phyloP scores from a whole-genome alignment of 2,113 vertebrate species.

The Mesembrinibis cayennensis region DNA sequence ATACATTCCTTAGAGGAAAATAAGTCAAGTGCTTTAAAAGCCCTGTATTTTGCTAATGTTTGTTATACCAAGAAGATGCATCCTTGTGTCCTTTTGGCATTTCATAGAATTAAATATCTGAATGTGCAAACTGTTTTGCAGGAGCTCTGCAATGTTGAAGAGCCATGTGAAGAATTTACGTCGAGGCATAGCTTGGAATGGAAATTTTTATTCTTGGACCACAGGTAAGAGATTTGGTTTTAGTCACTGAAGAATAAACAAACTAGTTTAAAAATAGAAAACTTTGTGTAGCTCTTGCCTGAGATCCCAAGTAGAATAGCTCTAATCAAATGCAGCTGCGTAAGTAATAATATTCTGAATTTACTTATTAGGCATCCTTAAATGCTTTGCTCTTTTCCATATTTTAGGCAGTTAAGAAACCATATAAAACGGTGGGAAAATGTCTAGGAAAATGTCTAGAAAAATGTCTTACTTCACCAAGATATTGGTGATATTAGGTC shows the following conservation, averaged over 20 bases:
- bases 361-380: neutral
- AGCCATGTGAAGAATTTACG: slow-evolving; percentile 81
- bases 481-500: neutral
- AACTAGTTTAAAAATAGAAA: neutral
- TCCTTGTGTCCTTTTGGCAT: neutral
- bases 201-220: slow-evolving; percentile 83
- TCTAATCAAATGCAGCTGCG: neutral
- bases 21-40: neutral
- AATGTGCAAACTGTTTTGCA: slow-evolving; percentile 54
- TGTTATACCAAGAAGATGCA: neutral
- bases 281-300: neutral
- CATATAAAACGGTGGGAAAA: neutral
- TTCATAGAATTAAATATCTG: neutral
- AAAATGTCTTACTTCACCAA: neutral
- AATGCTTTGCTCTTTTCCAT: neutral
- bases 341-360: neutral
- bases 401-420: neutral
- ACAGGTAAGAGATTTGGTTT: slow-evolving; percentile 77
- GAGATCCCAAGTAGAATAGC: neutral
- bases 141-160: slow-evolving; percentile 81
- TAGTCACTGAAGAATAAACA: neutral
- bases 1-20: neutral
- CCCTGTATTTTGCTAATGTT: neutral
- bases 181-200: slow-evolving; percentile 85
- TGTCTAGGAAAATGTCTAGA: neutral